Evolutionary conservation across 2,888 invertebrate genomes (phyloP).

Genomic region (Fragum whitleyi): DNA sequence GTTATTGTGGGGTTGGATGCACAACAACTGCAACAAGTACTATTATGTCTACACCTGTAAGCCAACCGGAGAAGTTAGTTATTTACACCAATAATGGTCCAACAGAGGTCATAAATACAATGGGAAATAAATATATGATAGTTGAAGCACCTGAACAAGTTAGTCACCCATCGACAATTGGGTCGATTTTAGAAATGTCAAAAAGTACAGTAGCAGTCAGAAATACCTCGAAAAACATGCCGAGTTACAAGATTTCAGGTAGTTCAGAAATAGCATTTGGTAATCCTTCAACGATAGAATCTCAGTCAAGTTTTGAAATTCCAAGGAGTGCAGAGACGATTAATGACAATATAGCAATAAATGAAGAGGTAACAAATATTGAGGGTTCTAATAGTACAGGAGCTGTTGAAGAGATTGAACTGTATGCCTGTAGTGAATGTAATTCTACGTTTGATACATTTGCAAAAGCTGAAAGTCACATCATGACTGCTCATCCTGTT

Average conservation of each 20-base stretch:
- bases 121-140: background rate
- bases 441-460: constrained; percentile 62
- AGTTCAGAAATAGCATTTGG: too few species aligned
- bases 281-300: too few species aligned
- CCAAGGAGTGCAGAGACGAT: too few species aligned
- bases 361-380: too few species aligned
- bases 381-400: background rate
- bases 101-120: background rate
- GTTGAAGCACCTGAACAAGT: background rate
- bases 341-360: too few species aligned
- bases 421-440: constrained; percentile 76
- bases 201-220: too few species aligned
- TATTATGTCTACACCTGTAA: too few species aligned
- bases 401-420: constrained; percentile 23
- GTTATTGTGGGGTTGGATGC: constrained; percentile 48
- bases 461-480: constrained; percentile 68
- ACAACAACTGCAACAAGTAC: background rate
- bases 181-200: too few species aligned
- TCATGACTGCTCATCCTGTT: constrained; percentile 60
- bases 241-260: too few species aligned
- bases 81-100: background rate
- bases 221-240: too few species aligned
- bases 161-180: too few species aligned
- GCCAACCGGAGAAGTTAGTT: constrained; percentile 30
- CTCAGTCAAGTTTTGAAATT: too few species aligned